Conservation (phyloP, 2,888 invertebrate genomes). For the Diogma glabrata region DNA sequence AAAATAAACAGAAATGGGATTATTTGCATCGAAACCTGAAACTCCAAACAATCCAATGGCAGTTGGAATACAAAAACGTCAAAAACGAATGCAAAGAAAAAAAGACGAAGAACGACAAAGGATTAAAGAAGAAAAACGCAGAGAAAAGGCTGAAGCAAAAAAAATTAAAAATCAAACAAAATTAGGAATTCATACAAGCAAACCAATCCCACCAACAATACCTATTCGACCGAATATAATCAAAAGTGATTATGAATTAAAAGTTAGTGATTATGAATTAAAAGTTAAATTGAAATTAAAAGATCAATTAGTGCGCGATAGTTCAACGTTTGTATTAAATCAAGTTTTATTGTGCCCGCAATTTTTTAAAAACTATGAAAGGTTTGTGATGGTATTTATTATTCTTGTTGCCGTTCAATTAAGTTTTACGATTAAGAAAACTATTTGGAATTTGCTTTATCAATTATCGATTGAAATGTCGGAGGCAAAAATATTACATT, state of each 20-base stretch:
- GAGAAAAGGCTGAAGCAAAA: background rate
- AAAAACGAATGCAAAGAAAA: conserved; percentile 24
- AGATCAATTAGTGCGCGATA: conserved; percentile 46
- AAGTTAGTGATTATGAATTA: background rate
- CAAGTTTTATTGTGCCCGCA: conserved; percentile 63
- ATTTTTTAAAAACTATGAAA: conserved; percentile 68
- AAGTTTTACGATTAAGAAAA: too few relatives aligned
- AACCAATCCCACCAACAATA: background rate
- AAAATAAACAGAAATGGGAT: conserved; percentile 27
- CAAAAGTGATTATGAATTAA: too few relatives aligned
- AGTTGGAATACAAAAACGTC: conserved; percentile 22
- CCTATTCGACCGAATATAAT: too few relatives aligned
- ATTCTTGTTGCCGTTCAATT: too few relatives aligned
- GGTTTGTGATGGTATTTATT: too few relatives aligned
- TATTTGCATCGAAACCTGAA: conserved; percentile 27
- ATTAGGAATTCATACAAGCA: background rate
- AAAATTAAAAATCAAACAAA: background rate
- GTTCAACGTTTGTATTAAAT: conserved; percentile 61
- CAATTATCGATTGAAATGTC: too few relatives aligned
- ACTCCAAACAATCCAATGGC: conserved; percentile 28
- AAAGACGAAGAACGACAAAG: background rate
- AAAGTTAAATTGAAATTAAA: conserved; percentile 35
- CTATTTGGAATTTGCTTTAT: too few relatives aligned
- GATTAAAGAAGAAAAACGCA: background rate
- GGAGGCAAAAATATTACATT: too few relatives aligned